Base-by-base conservation (phyloP, 2,888 invertebrate species). In the Coleophora deauratella region DNA sequence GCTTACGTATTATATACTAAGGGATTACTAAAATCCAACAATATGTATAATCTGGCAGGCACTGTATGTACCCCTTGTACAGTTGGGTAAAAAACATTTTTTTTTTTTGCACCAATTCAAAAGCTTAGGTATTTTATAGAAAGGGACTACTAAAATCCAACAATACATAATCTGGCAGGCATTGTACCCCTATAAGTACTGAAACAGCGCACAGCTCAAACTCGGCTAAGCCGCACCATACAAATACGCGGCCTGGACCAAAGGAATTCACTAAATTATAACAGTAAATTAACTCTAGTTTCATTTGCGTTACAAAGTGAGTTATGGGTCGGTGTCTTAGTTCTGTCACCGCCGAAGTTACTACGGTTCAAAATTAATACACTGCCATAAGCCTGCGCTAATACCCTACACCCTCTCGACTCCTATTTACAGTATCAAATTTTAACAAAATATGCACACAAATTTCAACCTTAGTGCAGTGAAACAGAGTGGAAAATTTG, bases 311-410 rank as follows among this genome's bases (percentile, higher is more conserved):
- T 75, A 79, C 80, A 69, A 72, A 74, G 81, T 85, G 82, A 84
- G 73, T 84, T 84, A 85, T 85, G 84, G 72, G 73, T 74, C 69
- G 77, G 79, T 84, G 82, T 85, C 85, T 84, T 82, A 82, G 82
- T 80, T 82, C 84, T 84, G 84, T 85, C 85, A 82, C 82, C 82
- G 67, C 75, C 72, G 75, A 84, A 84, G 75, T 84, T 82, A 85
- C 84, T 77, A 81, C 80, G 84, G 84, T 84, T 82, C 82, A 84
- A 82, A 85, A 85, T 85, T 84, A 84, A 85, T 85, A 84, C 84
- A 82, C 72, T 77, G 73, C 82, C 81, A 84, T 85, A 85, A 84
- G 82, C 80, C 78, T 73, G 66, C 76, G 73, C 72, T 76, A 82
- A 84, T 80, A 77, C 81, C 72, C 63, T 62, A 62, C 64, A 57